Evolutionary conservation across 2,113 vertebrate genomes (phyloP).

Genomic region (Thomomys bottae): DNA sequence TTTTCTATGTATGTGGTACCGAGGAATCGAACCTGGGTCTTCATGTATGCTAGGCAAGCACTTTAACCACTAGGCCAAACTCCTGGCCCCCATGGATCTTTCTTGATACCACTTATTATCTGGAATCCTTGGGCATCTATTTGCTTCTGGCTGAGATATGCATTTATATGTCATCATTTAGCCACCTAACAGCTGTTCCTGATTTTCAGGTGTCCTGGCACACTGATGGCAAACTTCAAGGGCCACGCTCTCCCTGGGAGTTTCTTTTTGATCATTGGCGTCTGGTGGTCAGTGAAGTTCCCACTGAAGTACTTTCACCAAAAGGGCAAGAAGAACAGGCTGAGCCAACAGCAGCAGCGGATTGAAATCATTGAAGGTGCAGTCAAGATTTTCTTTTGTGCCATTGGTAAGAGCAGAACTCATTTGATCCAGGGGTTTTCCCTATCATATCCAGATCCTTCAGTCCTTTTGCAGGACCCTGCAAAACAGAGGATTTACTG

Average conservation of each 20-base stretch:
- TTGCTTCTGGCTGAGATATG: neutral
- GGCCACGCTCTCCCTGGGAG: constrained; percentile 95
- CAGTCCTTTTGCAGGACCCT: neutral
- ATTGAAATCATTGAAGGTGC: constrained; percentile 91
- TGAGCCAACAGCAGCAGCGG: constrained; percentile 76
- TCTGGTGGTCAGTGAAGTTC: constrained; percentile 94
- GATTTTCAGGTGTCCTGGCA: constrained; percentile 15
- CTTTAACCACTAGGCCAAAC: too few relatives aligned
- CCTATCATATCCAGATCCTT: neutral
- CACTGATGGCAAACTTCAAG: constrained; percentile 95
- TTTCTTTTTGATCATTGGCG: constrained; percentile 93
- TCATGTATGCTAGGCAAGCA: too few relatives aligned
- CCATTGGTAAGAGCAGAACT: constrained; percentile 89
- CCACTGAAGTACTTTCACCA: constrained; percentile 86
- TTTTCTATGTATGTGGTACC: too few relatives aligned
- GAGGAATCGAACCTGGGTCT: too few relatives aligned
- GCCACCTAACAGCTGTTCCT: constrained; percentile 9
- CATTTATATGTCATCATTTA: neutral
- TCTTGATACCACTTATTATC: neutral
- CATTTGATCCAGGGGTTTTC: neutral
- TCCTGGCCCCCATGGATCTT: too few relatives aligned
- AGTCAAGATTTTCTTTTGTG: constrained; percentile 85
- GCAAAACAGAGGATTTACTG: neutral
- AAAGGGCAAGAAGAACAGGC: constrained; percentile 73
- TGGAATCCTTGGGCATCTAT: neutral